phyloP scores from a whole-genome alignment of 2,797 vertebrate genomes.

The Micromesistius poutassou region DNA sequence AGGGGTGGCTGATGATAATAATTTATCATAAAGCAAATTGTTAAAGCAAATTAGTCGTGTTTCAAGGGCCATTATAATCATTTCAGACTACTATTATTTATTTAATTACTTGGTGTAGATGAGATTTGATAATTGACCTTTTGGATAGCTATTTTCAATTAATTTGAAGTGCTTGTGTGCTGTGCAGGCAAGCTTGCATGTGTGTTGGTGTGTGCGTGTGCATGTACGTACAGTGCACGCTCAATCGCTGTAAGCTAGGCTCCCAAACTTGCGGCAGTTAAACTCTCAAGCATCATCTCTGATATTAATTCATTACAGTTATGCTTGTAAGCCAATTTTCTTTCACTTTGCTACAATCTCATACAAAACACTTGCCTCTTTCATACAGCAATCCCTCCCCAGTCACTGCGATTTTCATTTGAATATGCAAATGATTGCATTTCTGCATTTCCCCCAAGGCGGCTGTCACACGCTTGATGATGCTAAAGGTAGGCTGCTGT shows the following conservation, averaged over 20 bases:
- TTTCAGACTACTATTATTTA: not conserved
- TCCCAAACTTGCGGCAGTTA: slow-evolving; percentile 47
- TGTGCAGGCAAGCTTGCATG: not conserved
- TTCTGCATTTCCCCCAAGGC: slow-evolving; percentile 60
- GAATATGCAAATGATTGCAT: slow-evolving; percentile 67
- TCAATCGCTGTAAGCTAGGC: slow-evolving; percentile 47
- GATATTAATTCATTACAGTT: slow-evolving; percentile 58
- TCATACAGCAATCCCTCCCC: slow-evolving; percentile 50
- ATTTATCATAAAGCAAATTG: not conserved
- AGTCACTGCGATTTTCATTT: slow-evolving; percentile 66
- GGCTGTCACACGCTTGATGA: slow-evolving; percentile 51
- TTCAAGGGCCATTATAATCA: not conserved
- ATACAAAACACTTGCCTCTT: slow-evolving; percentile 50
- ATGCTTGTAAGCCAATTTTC: slow-evolving; percentile 38
- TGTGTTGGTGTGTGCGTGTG: not conserved
- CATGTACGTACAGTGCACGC: not conserved
- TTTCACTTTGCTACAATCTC: slow-evolving; percentile 40
- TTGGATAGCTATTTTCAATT: not conserved
- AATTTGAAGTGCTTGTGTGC: not conserved
- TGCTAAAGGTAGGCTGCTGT: slow-evolving; percentile 24
- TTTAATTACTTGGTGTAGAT: not conserved
- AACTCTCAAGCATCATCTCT: slow-evolving; percentile 50
- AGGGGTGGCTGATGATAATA: not conserved
- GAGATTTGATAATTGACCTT: not conserved
- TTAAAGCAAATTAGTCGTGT: not conserved